Evolutionary conservation across 2,113 vertebrate genomes (phyloP), one percentile per base, ranked within the genome.

Genomic region (rat (Rattus norvegicus)): DNA sequence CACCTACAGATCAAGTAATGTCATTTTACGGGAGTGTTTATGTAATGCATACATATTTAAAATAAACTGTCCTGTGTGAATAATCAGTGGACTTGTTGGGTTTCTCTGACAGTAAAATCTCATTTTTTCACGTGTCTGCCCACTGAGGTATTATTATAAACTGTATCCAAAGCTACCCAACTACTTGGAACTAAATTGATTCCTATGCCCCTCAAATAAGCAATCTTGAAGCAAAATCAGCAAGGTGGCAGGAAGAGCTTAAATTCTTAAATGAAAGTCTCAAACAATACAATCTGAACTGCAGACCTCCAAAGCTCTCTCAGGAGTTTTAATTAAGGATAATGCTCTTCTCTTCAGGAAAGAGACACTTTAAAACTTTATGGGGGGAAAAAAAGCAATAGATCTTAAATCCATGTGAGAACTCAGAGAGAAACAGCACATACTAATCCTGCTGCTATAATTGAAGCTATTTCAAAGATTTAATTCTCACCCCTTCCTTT

Each of bases 261-360:
- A 97, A 93, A 87, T 94, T 84, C 84, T 94, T 95, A 93, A 90
- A 56, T 83, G 56, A 92, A 93, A 90, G n/a, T 76, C 20, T 96
- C 92, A 94, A 93, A 95, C 54, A 87, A 89, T 86, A 84, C 43
- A 89, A 36, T 93, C 69, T 97, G 92, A 96, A 92, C 93, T 75
- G 69, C 8, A 94, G 92, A 87, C 73, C 91, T 95, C 76, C 96
- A 93, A 94, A 94, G 56, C 93, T 95, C 95, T 97, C 95, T 91
- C 72, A 13, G 77, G 95, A 97, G 93, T 94, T 98, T 96, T 98
- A 97, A 97, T 98, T 97, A 98, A 97, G 91, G 89, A 95, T 97
- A 97, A 97, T 95, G 49, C 86, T 92, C 36, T 89, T 96, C 94
- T 97, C 67, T 95, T 97, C 88, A 94, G 80, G 86, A 95, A 88